Conservation (phyloP, 2,797 vertebrate species). For the Pipistrellus pipistrellus region DNA sequence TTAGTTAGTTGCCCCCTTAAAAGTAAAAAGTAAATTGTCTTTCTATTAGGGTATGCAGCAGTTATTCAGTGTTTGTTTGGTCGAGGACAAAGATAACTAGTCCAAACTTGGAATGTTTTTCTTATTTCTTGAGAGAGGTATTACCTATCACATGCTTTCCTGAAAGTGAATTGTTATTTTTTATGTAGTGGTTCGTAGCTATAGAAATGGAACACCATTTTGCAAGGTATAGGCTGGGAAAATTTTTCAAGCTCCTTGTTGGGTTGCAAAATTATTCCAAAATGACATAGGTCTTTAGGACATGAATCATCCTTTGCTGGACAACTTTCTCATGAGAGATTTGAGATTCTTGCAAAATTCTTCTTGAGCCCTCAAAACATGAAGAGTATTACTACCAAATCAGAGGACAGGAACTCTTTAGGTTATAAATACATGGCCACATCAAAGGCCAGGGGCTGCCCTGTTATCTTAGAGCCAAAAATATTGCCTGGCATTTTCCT, state of each 20-base stretch:
- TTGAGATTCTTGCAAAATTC: conserved; percentile 64
- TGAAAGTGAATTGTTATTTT: conserved; percentile 50
- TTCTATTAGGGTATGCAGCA: background rate
- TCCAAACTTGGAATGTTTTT: conserved; percentile 25
- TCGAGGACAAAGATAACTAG: conserved; percentile 44
- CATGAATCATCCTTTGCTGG: conserved; percentile 66
- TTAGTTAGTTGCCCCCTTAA: conserved; percentile 58
- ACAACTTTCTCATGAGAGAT: conserved; percentile 69
- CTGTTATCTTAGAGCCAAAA: conserved; percentile 54
- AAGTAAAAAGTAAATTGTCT: conserved; percentile 49
- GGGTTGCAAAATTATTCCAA: conserved; percentile 61
- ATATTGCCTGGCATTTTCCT: conserved; percentile 58
- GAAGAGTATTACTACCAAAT: conserved; percentile 32
- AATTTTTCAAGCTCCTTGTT: conserved; percentile 52
- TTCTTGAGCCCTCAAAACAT: conserved; percentile 41
- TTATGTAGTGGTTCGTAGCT: conserved; percentile 11
- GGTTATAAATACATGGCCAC: conserved; percentile 58
- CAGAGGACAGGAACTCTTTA: conserved; percentile 51
- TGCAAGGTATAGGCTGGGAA: background rate
- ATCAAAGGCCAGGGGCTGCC: conserved; percentile 32
- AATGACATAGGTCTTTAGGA: conserved; percentile 55
- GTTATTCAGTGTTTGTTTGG: conserved; percentile 44
- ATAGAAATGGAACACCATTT: conserved; percentile 48
- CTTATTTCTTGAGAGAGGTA: conserved; percentile 53
- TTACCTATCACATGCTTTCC: conserved; percentile 36